Evolutionary conservation across 2,113 vertebrate species (phyloP).

Genomic region (Prinia subflava): DNA sequence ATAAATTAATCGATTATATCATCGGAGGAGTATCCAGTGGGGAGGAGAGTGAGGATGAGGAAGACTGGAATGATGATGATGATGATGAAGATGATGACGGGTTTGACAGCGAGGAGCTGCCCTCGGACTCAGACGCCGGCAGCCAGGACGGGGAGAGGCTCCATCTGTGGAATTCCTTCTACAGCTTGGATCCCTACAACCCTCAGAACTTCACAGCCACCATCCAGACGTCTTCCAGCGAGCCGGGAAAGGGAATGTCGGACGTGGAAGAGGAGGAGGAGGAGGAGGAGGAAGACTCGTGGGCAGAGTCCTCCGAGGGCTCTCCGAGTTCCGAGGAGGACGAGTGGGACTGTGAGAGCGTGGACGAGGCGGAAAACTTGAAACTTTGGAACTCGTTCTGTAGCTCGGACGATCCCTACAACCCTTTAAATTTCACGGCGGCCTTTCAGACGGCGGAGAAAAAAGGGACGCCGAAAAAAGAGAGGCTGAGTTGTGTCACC

Average conservation of each 20-base stretch:
- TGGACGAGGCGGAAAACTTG: constrained; percentile 81
- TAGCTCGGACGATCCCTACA: constrained; percentile 86
- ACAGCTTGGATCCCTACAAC: constrained; percentile 84
- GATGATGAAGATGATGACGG: constrained; percentile 77
- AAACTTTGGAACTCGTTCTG: constrained; percentile 85
- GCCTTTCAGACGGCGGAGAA: constrained; percentile 74
- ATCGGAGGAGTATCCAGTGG: constrained; percentile 84
- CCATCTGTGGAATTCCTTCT: constrained; percentile 83
- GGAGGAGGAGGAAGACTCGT: not conserved
- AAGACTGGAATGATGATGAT: constrained; percentile 68
- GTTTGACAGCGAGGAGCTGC: constrained; percentile 84
- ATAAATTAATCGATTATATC: constrained; percentile 91
- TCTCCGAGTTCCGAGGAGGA: constrained; percentile 60
- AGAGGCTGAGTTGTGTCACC: not conserved
- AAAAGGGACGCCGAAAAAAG: not conserved
- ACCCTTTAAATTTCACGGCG: constrained; percentile 88
- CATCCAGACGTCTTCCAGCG: constrained; percentile 64
- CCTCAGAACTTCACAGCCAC: constrained; percentile 86
- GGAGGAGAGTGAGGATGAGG: constrained; percentile 63
- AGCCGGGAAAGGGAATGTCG: not conserved
- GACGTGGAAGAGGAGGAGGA: not conserved
- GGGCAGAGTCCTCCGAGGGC: constrained; percentile 41
- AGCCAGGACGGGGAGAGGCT: constrained; percentile 68
- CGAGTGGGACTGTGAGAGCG: constrained; percentile 74
- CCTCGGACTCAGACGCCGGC: constrained; percentile 69